Evolutionary conservation across 2,113 vertebrate species (phyloP).

Genomic region (Puma concolor): DNA sequence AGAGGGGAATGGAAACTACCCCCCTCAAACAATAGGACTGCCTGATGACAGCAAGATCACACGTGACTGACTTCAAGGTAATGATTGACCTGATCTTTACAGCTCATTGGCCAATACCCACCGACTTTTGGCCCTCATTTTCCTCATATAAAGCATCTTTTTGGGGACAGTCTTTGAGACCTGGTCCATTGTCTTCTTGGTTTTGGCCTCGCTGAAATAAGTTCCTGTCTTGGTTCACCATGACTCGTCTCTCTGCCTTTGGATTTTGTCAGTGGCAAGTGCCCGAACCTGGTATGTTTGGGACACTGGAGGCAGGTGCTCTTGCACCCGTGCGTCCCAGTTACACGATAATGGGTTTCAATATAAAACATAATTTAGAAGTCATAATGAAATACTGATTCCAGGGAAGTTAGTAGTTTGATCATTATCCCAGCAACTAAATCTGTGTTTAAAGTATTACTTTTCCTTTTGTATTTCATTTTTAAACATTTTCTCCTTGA

Average conservation of each 20-base stretch:
- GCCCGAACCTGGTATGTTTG: background rate
- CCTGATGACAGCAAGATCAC: background rate
- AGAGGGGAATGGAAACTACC: background rate
- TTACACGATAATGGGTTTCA: background rate
- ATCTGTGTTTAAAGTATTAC: background rate
- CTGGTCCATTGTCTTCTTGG: background rate
- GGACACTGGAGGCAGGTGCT: background rate
- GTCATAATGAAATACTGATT: background rate
- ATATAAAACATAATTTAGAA: background rate
- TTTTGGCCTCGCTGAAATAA: background rate
- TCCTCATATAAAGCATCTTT: background rate
- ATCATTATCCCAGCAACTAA: background rate
- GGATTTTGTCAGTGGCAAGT: background rate
- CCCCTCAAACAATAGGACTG: background rate
- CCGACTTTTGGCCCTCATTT: background rate
- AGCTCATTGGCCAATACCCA: background rate
- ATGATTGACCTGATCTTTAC: background rate
- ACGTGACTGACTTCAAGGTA: background rate
- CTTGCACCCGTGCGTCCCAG: background rate
- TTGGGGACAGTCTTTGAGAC: background rate
- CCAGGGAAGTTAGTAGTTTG: background rate
- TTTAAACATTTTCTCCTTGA: constrained; percentile 50
- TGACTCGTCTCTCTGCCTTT: background rate
- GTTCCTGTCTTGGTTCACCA: background rate
- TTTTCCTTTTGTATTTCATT: constrained; percentile 18